phyloP scores from a whole-genome alignment of 1,140 invertebrate species.

The Lycorma delicatula region DNA sequence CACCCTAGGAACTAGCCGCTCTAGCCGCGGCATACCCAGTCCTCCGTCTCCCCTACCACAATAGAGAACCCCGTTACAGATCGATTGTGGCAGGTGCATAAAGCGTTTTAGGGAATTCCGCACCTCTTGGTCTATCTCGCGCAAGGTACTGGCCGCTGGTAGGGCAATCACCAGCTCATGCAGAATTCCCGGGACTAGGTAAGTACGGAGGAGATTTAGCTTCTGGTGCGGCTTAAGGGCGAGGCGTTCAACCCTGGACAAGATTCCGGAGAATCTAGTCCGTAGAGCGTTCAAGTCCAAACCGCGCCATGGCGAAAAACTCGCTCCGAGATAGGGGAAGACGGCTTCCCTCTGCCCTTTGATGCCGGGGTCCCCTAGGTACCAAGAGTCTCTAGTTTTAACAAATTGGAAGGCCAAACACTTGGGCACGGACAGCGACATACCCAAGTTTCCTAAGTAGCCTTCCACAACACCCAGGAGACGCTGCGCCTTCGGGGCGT shows the following conservation, averaged over 20 bases:
- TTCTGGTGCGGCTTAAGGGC: slow-evolving; percentile 15
- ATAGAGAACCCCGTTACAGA: slow-evolving; percentile 8
- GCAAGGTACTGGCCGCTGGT: not conserved
- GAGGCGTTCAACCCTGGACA: not conserved
- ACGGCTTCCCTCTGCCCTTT: not conserved
- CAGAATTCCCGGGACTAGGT: slow-evolving; percentile 6
- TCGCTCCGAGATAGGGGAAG: slow-evolving; percentile 24
- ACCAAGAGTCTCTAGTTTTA: slow-evolving; percentile 9
- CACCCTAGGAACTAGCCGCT: not conserved
- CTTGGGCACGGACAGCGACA: slow-evolving; percentile 1
- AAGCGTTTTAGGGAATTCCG: not conserved
- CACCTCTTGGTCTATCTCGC: not conserved
- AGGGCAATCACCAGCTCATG: not conserved
- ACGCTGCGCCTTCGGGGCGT: not conserved
- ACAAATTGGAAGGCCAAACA: slow-evolving; percentile 13
- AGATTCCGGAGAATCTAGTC: not conserved
- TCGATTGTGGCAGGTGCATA: slow-evolving; percentile 8
- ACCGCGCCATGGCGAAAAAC: slow-evolving; percentile 2
- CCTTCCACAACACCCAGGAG: not conserved
- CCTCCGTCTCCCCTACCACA: slow-evolving; percentile 6
- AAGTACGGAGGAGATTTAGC: not conserved
- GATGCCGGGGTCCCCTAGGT: slow-evolving; percentile 9
- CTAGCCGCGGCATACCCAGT: not conserved
- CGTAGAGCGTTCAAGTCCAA: not conserved
- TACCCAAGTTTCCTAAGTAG: not conserved